Base-by-base conservation (phyloP, 2,888 invertebrate genomes). In the Amphimallon solstitiale region DNA sequence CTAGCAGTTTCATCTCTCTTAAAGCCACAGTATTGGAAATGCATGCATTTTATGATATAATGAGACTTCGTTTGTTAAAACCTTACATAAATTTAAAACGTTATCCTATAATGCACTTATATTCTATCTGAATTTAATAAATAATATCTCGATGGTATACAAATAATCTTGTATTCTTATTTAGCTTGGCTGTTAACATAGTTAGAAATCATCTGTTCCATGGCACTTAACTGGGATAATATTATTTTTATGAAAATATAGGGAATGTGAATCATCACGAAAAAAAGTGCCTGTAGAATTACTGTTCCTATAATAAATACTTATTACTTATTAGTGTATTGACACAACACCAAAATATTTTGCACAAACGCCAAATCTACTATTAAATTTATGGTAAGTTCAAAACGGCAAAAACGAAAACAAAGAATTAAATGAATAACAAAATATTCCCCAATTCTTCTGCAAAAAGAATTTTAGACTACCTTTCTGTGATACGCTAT, bases 371-470 rank as follows among this genome's bases (percentile, higher is more conserved):
- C 15, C 14, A 51, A 37, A 5, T 52, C 21, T 48, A 54, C 38
- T 40, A n/a, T n/a, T n/a, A 65, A 60, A 63, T 17, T 40, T 54
- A n/a, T 59, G 61, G 48, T 40, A 67, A 64, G 60, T 59, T 6
- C 14, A 35, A 38, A 29, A 51, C 48, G 14, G 15, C 21, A 40
- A 52, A 23, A 59, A 65, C 37, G 52, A 66, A 62, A 59, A 54
- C 59, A 67, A 60, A 64, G 2, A n/a, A n/a, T n/a, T n/a, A n/a
- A n/a, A n/a, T n/a, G n/a, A 48, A 62, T 49, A 35, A 52, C 43
- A n/a, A n/a, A n/a, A n/a, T n/a, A n/a, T 37, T n/a, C 63, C 21
- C 19, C 38, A 49, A 35, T 5, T 38, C 17, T 35, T 43, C 17
- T 43, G 29, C 6, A 38, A 51, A 38, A 14, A 40, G 12, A 40